A percentile compares a stretch with the other conserved stretches of the same genome.
These are phyloP conservation scores for Eleginops maclovinus DNA, from an alignment of 2,113 vertebrate genomes.

Conservation along the genomic window DNA sequence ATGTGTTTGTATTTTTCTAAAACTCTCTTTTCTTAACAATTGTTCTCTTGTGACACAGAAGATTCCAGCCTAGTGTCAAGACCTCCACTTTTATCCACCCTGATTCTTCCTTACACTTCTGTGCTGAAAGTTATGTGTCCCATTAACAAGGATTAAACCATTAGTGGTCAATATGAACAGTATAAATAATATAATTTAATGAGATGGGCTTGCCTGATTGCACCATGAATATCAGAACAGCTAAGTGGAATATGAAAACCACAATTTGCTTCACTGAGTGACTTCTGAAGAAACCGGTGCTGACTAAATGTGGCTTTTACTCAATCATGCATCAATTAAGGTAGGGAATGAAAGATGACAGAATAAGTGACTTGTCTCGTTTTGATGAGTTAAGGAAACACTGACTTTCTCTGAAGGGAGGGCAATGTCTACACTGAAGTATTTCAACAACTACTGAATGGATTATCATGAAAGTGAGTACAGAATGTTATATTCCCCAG, in stretches of 20 bases:
- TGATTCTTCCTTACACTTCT: too few relatives aligned
- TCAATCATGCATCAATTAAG: slow-evolving; percentile 6
- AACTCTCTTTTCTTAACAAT: too few relatives aligned
- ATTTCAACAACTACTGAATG: too few relatives aligned
- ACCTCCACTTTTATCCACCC: not conserved
- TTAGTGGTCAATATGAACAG: not conserved
- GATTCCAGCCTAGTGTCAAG: not conserved
- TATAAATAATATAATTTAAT: not conserved
- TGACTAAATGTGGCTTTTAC: not conserved
- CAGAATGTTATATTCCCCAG: too few relatives aligned
- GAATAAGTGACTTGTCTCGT: not conserved
- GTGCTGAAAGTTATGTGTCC: not conserved
- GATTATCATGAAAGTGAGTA: too few relatives aligned
- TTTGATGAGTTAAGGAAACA: not conserved
- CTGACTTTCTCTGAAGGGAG: not conserved
- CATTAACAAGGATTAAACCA: not conserved
- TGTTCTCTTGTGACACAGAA: too few relatives aligned
- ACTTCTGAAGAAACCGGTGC: not conserved
- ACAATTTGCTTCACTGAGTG: not conserved
- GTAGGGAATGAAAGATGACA: not conserved
- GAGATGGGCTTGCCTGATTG: not conserved
- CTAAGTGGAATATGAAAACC: slow-evolving; percentile 10
- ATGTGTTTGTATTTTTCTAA: too few relatives aligned
- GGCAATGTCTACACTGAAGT: too few relatives aligned
- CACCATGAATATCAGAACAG: not conserved